phyloP scores from a whole-genome alignment of 2,888 invertebrate genomes.

The Odontocerum albicorne region DNA sequence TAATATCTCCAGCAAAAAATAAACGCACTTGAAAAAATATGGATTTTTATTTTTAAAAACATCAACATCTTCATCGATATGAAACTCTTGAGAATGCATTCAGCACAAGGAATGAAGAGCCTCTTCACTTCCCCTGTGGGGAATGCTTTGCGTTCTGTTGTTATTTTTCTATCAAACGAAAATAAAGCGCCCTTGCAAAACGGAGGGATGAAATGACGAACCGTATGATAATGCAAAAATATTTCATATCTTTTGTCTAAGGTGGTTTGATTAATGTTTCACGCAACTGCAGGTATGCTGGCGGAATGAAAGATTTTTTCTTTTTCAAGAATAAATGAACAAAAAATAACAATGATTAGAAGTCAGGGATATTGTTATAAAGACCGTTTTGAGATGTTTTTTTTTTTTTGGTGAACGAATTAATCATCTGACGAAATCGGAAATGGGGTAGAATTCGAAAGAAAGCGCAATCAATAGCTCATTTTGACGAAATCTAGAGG shows the following conservation, averaged over 20 bases:
- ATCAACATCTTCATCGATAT: no score
- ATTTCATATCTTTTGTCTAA: constrained; percentile 36
- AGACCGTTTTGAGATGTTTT: neutral
- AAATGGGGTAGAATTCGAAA: neutral
- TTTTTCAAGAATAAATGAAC: neutral
- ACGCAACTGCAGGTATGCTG: neutral
- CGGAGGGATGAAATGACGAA: constrained; percentile 21
- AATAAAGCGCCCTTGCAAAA: constrained; percentile 27
- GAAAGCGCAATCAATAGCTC: no score
- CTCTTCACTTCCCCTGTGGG: constrained; percentile 13
- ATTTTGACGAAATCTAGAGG: no score
- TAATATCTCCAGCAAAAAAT: no score
- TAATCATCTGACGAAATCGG: neutral
- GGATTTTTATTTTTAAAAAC: no score
- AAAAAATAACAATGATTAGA: no score
- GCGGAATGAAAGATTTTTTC: neutral
- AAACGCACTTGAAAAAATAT: no score
- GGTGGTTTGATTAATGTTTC: constrained; percentile 36
- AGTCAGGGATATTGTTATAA: neutral
- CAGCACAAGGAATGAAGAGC: constrained; percentile 1
- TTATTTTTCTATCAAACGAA: constrained; percentile 37
- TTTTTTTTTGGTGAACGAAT: neutral
- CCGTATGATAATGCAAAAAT: constrained; percentile 33
- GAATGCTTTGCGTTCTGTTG: constrained; percentile 30
- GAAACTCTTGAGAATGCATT: no score